Percentiles rank a stretch among this genome's conserved stretches.
phyloP scores from a whole-genome alignment of 2,113 vertebrate genomes.

The Syngnathus floridae region DNA sequence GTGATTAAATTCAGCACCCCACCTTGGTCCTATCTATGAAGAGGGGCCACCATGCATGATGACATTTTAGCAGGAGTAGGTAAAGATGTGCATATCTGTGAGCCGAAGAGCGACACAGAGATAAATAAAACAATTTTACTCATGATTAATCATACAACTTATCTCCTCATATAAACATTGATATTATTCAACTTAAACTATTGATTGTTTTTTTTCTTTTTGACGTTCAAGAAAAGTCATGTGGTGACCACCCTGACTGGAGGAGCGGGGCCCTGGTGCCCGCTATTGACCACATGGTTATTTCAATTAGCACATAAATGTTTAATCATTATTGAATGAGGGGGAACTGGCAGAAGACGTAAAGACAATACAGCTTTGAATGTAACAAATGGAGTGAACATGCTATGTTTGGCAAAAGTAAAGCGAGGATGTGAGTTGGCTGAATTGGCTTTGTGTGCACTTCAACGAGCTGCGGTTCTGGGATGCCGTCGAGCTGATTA shows the following conservation, averaged over 20 bases:
- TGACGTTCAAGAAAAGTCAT: background rate
- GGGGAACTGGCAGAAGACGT: background rate
- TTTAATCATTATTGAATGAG: background rate
- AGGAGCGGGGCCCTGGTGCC: background rate
- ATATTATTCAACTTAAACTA: background rate
- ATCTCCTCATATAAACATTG: too few species aligned
- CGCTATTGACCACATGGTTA: background rate
- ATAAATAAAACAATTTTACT: background rate
- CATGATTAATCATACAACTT: too few species aligned
- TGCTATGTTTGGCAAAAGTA: conserved; percentile 10
- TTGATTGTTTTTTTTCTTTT: background rate
- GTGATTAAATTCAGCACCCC: too few species aligned
- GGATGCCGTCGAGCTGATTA: conserved; percentile 1
- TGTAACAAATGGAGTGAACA: conserved; percentile 20
- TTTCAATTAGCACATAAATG: background rate
- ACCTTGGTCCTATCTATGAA: background rate
- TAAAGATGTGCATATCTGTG: background rate
- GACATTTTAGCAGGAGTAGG: background rate
- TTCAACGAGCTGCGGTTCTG: conserved; percentile 12
- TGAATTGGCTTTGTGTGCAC: conserved; percentile 10
- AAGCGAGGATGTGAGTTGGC: conserved; percentile 10
- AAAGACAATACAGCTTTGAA: conserved; percentile 31
- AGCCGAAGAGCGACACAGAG: background rate
- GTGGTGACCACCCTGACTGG: background rate
- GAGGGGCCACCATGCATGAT: background rate